A percentile compares a stretch with the other conserved stretches of the same genome.
These are phyloP conservation scores for Acleris sparsana DNA, from an alignment of 2,888 invertebrate species.

Conservation along the genomic window DNA sequence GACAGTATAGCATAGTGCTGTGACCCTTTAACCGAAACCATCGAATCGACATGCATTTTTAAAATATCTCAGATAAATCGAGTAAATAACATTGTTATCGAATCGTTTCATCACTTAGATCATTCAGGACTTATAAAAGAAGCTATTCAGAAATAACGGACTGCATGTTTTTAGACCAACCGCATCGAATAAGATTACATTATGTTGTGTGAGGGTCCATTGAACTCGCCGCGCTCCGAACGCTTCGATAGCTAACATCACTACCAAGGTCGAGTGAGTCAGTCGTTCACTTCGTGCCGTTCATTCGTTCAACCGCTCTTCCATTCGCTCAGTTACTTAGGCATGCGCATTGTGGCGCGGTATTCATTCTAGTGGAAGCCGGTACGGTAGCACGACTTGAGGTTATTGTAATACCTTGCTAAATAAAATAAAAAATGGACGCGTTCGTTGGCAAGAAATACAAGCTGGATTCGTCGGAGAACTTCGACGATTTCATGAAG, in stretches of 20 bases:
- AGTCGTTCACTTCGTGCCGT: conserved; percentile 22
- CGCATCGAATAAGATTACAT: conserved; percentile 32
- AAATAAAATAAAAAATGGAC: conserved; percentile 62
- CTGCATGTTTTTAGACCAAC: conserved; percentile 32
- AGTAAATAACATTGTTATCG: conserved; percentile 10
- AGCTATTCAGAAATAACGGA: conserved; percentile 28
- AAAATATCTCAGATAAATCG: not conserved
- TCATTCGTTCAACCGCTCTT: conserved; percentile 34
- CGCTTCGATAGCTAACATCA: conserved; percentile 34
- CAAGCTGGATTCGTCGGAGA: conserved; percentile 90
- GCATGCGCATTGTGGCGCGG: conserved; percentile 30
- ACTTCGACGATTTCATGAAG: conserved; percentile 96
- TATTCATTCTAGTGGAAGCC: conserved; percentile 34
- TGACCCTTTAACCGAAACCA: conserved; percentile 12
- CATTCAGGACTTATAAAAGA: conserved; percentile 22
- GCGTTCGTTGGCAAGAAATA: conserved; percentile 88
- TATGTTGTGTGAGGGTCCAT: conserved; percentile 27
- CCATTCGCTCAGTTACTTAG: conserved; percentile 33
- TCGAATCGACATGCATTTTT: conserved; percentile 21
- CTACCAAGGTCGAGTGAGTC: conserved; percentile 38
- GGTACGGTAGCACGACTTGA: conserved; percentile 12
- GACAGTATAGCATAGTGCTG: conserved; percentile 18
- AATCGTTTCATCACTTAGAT: conserved; percentile 23
- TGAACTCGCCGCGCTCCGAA: conserved; percentile 23
- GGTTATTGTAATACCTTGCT: conserved; percentile 8